phyloP scores from a whole-genome alignment of 2,113 vertebrate genomes.

The Alces alces region DNA sequence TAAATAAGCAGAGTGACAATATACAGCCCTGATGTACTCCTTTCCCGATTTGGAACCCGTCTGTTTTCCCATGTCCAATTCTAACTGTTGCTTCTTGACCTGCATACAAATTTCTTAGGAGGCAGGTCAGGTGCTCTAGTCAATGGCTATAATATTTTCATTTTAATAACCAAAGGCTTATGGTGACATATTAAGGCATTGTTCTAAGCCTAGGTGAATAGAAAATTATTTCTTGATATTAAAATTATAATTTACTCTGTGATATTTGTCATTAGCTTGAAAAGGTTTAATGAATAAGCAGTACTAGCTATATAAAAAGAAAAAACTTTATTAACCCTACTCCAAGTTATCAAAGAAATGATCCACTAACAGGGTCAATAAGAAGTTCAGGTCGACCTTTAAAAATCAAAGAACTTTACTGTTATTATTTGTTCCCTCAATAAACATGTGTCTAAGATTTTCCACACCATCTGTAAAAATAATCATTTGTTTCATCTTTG shows the following conservation, averaged over 20 bases:
- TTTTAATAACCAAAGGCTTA: neutral
- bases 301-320: neutral
- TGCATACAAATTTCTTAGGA: neutral
- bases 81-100: neutral
- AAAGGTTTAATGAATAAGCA: neutral
- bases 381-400: neutral
- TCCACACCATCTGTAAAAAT: neutral
- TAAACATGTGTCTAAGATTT: neutral
- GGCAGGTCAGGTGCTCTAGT: neutral
- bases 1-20: neutral
- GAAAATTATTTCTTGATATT: neutral
- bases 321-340: neutral
- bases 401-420: conserved; percentile 13
- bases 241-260: neutral
- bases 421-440: neutral
- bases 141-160: neutral
- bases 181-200: neutral
- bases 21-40: neutral
- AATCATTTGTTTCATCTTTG: neutral
- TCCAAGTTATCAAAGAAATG: neutral
- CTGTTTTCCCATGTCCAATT: neutral
- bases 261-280: neutral
- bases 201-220: neutral
- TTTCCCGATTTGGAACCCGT: neutral
- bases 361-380: neutral